A percentile compares a stretch with the other conserved stretches of the same genome.
Evolutionary conservation across 2,888 invertebrate genomes (phyloP).

Genomic region (Leucozona laternaria): DNA sequence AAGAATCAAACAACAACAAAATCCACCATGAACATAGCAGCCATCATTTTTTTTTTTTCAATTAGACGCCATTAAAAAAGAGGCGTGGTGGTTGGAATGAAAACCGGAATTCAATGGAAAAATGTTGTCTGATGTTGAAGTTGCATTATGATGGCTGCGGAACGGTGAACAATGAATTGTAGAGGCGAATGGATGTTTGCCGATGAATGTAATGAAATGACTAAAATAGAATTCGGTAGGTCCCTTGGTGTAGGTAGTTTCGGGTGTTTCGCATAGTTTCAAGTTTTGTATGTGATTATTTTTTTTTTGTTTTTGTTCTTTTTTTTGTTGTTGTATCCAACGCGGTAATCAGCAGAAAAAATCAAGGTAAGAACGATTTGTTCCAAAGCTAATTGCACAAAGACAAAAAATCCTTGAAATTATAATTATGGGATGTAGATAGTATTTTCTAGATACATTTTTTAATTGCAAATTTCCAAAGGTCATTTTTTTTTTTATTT

Average conservation of each 20-base stretch:
- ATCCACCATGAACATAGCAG: slow-evolving; percentile 46
- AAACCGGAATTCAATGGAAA: slow-evolving; percentile 58
- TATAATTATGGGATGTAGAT: neutral
- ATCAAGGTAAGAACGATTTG: slow-evolving; percentile 55
- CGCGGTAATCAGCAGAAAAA: slow-evolving; percentile 17
- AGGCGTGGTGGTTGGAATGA: slow-evolving; percentile 59
- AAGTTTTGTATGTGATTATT: slow-evolving; percentile 39
- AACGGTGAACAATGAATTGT: slow-evolving; percentile 11
- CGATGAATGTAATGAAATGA: slow-evolving; percentile 36
- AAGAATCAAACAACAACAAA: slow-evolving; percentile 21
- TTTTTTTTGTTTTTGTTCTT: slow-evolving; percentile 14
- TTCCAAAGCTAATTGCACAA: slow-evolving; percentile 49
- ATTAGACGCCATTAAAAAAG: slow-evolving; percentile 72
- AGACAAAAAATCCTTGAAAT: slow-evolving; percentile 26
- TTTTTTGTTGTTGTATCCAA: neutral
- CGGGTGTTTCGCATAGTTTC: slow-evolving; percentile 52
- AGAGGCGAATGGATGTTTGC: slow-evolving; percentile 48
- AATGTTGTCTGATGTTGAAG: slow-evolving; percentile 11
- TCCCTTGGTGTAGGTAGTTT: slow-evolving; percentile 44
- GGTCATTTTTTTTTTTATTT: no score
- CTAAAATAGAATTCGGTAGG: slow-evolving; percentile 67
- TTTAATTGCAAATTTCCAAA: neutral
- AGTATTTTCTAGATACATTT: neutral
- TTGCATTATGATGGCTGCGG: slow-evolving; percentile 57
- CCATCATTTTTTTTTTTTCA: slow-evolving; percentile 64